Evolutionary conservation across 2,888 invertebrate species (phyloP).

Genomic region (Schrankia costaestrigalis): DNA sequence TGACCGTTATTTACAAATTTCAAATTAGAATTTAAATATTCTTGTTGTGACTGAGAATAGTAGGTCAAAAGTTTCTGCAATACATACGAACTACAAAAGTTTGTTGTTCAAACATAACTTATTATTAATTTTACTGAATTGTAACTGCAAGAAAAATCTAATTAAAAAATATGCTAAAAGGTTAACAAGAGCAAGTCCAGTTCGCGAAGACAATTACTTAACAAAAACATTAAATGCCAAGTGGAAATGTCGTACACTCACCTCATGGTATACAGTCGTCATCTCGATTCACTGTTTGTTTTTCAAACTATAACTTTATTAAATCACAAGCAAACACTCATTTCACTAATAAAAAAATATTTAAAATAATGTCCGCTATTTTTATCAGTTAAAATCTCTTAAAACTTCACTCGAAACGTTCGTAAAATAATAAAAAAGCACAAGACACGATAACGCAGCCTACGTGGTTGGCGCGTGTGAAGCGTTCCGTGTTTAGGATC

Average conservation of each 20-base stretch:
- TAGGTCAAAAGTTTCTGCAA: too few species aligned
- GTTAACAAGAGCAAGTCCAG: slow-evolving; percentile 34
- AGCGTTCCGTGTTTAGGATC: slow-evolving; percentile 73
- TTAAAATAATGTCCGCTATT: slow-evolving; percentile 19
- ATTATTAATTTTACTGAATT: background rate
- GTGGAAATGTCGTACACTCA: slow-evolving; percentile 71
- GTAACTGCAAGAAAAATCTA: slow-evolving; percentile 6
- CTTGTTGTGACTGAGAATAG: too few species aligned
- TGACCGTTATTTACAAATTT: too few species aligned
- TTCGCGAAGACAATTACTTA: slow-evolving; percentile 51
- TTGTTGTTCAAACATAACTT: background rate
- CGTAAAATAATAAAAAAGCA: slow-evolving; percentile 48
- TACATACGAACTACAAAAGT: too few species aligned
- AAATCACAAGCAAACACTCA: slow-evolving; percentile 64
- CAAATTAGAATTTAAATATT: too few species aligned
- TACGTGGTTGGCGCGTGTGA: slow-evolving; percentile 64
- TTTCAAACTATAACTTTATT: slow-evolving; percentile 41
- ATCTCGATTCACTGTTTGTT: slow-evolving; percentile 57
- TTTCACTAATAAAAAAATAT: slow-evolving; percentile 46
- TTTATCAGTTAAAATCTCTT: slow-evolving; percentile 12
- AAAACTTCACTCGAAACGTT: slow-evolving; percentile 63
- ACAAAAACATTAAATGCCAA: slow-evolving; percentile 70
- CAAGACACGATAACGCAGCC: slow-evolving; percentile 54
- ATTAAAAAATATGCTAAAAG: slow-evolving; percentile 25
- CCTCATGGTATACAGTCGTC: slow-evolving; percentile 74